Evolutionary conservation across 2,113 vertebrate genomes (phyloP).

Genomic region (Hemiprocne comata): DNA sequence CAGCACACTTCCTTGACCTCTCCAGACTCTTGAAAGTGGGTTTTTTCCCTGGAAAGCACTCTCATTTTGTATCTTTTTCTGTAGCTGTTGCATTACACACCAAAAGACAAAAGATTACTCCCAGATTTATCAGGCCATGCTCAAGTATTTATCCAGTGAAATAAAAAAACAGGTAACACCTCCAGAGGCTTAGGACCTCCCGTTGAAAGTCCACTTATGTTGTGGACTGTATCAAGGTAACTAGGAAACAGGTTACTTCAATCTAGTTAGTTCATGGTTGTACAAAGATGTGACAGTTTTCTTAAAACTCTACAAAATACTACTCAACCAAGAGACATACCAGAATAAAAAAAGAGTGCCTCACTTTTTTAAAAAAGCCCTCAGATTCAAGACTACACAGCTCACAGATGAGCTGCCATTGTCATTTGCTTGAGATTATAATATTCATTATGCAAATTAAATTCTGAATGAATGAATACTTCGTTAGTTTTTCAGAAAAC

Average conservation of each 20-base stretch:
- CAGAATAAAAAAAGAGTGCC: background rate
- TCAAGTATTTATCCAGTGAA: background rate
- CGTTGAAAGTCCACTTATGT: background rate
- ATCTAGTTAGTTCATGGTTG: background rate
- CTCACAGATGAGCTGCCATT: background rate
- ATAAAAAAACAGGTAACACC: background rate
- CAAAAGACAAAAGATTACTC: background rate
- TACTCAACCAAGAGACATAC: background rate
- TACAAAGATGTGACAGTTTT: background rate
- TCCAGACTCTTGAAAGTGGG: background rate
- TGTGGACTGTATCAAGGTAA: background rate
- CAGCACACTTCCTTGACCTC: background rate
- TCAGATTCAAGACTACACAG: background rate
- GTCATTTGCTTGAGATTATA: background rate
- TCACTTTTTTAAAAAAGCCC: background rate
- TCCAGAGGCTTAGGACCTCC: background rate
- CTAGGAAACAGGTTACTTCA: background rate
- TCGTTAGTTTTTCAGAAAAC: constrained; percentile 2
- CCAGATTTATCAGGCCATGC: background rate
- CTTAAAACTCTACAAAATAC: background rate
- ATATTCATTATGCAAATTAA: background rate
- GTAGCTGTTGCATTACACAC: background rate
- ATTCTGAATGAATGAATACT: constrained; percentile 8
- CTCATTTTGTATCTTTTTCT: background rate
- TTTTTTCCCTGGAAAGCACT: background rate